Evolutionary conservation across 2,113 vertebrate species (phyloP).

Genomic region (Pimephales promelas): DNA sequence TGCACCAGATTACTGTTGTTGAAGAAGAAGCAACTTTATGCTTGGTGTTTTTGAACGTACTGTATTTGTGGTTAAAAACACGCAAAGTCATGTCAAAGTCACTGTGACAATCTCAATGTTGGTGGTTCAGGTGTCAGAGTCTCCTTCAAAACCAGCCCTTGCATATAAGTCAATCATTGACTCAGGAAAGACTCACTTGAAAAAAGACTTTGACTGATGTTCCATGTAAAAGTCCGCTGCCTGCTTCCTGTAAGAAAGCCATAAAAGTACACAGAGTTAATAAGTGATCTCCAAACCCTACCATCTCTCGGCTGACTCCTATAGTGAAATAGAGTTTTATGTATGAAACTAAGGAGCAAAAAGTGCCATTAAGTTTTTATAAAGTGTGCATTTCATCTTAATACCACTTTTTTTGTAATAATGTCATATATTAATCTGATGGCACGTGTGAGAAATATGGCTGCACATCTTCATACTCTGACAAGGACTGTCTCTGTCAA

Average conservation of each 20-base stretch:
- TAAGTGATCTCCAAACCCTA: constrained; percentile 58
- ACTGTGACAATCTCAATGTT: constrained; percentile 38
- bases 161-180: constrained; percentile 67
- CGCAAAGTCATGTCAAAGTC: constrained; percentile 13
- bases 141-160: constrained; percentile 51
- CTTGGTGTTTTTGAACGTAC: background rate
- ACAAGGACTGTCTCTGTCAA: background rate
- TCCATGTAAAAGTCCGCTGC: constrained; percentile 88
- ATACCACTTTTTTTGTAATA: background rate
- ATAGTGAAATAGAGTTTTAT: constrained; percentile 9
- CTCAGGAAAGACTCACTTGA: constrained; percentile 81
- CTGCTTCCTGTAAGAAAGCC: constrained; percentile 84
- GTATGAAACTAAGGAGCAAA: background rate
- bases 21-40: constrained; percentile 17
- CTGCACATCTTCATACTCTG: background rate
- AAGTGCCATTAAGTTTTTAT: background rate
- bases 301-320: constrained; percentile 2
- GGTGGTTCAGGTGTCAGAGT: constrained; percentile 32
- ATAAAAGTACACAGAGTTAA: constrained; percentile 68
- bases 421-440: background rate
- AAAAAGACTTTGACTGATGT: constrained; percentile 89
- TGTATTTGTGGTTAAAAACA: background rate
- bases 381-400: background rate
- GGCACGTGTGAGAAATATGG: background rate
- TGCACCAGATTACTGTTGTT: constrained; percentile 85